Evolutionary conservation across 2,888 invertebrate species (phyloP).

Genomic region (Drosophila engyochracea): DNA sequence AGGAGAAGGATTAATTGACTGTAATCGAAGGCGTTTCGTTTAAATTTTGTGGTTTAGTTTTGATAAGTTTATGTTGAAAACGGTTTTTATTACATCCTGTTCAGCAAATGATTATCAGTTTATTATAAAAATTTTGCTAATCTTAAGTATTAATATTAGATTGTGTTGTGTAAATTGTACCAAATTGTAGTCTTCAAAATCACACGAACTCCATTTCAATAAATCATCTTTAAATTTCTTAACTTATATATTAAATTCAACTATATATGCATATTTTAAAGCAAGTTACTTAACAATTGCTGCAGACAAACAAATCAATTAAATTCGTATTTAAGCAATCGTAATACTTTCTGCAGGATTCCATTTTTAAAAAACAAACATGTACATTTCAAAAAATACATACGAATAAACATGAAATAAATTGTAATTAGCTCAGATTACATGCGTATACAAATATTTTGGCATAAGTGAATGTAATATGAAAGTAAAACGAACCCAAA

Average conservation of each 20-base stretch:
- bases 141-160: constrained; percentile 23
- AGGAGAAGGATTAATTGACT: not conserved
- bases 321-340: constrained; percentile 31
- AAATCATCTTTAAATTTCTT: constrained; percentile 23
- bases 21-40: constrained; percentile 21
- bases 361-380: constrained; percentile 22
- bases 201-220: constrained; percentile 16
- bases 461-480: constrained; percentile 46
- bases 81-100: constrained; percentile 6
- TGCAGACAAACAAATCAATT: constrained; percentile 24
- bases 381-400: constrained; percentile 30
- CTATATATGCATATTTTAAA: constrained; percentile 16
- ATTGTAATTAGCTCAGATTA: constrained; percentile 58
- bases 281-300: constrained; percentile 61
- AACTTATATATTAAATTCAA: constrained; percentile 14
- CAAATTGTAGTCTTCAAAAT: constrained; percentile 19
- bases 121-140: constrained; percentile 8
- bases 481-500: constrained; percentile 20
- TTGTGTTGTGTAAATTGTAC: constrained; percentile 42
- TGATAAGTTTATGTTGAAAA: constrained; percentile 9
- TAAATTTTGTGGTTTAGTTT: constrained; percentile 24
- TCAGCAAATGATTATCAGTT: constrained; percentile 5
- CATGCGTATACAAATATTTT: constrained; percentile 26
- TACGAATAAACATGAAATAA: constrained; percentile 20
- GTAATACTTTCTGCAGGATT: constrained; percentile 2